phyloP scores from a whole-genome alignment of 2,113 vertebrate genomes.

The Petromus typicus region DNA sequence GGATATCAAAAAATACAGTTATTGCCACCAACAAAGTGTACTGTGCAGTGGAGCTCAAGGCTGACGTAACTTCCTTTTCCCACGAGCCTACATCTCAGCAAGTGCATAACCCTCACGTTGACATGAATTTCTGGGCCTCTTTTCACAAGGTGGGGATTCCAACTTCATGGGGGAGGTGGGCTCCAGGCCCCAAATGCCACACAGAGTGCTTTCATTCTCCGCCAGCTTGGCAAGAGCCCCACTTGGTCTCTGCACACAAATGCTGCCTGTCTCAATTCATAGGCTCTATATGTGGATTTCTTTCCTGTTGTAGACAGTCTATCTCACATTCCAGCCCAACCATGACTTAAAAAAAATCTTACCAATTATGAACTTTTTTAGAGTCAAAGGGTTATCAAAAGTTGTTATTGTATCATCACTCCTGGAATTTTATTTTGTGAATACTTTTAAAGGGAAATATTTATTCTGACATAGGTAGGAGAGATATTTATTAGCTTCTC shows the following conservation, averaged over 20 bases:
- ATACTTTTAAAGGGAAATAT: neutral
- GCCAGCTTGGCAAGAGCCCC: neutral
- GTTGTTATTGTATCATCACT: neutral
- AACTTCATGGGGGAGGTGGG: neutral
- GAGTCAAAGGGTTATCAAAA: neutral
- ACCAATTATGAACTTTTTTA: neutral
- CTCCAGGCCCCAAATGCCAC: neutral
- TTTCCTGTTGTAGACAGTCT: neutral
- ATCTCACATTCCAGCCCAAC: neutral
- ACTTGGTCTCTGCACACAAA: neutral
- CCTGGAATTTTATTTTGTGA: neutral
- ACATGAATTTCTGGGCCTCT: neutral
- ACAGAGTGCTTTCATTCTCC: neutral
- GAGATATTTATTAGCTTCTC: neutral
- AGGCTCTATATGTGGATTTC: neutral
- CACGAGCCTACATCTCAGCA: fast-evolving
- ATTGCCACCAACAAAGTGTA: too few species aligned
- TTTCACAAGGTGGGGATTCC: neutral
- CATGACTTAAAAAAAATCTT: neutral
- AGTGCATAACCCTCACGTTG: neutral
- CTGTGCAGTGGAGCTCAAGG: neutral
- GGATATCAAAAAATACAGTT: neutral
- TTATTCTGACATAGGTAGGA: neutral
- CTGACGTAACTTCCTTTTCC: too few species aligned
- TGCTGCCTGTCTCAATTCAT: neutral